Evolutionary conservation across 1,140 invertebrate species (phyloP).

Genomic region (Drosophila kikkawai): DNA sequence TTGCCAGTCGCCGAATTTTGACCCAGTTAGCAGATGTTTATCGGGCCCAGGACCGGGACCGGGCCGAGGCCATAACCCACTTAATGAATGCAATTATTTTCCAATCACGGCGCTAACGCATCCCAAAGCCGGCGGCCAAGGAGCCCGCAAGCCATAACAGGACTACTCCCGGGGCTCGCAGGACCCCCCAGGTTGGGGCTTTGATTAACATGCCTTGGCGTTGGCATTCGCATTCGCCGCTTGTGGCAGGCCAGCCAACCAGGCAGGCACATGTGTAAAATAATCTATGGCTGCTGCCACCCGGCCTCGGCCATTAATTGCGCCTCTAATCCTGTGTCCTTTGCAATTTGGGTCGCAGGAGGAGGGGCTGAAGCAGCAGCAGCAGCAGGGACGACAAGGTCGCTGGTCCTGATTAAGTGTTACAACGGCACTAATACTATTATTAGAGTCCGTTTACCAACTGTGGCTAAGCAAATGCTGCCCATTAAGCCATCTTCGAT

Average conservation of each 20-base stretch:
- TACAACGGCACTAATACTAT: slow-evolving; percentile 37
- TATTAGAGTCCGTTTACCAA: slow-evolving; percentile 40
- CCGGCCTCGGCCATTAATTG: slow-evolving; percentile 52
- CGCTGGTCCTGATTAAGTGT: slow-evolving; percentile 48
- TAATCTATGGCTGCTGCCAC: slow-evolving; percentile 33
- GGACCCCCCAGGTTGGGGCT: slow-evolving; percentile 17
- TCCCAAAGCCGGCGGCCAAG: slow-evolving; percentile 33
- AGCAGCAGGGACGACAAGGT: slow-evolving; percentile 13
- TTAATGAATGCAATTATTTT: slow-evolving; percentile 76
- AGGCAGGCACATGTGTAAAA: slow-evolving; percentile 25
- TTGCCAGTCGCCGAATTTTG: slow-evolving; percentile 41
- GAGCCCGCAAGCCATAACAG: slow-evolving; percentile 27
- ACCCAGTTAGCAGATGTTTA: slow-evolving; percentile 42
- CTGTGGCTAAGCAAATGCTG: slow-evolving; percentile 28
- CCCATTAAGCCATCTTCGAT: slow-evolving; percentile 21
- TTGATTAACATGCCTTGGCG: slow-evolving; percentile 58
- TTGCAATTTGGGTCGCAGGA: slow-evolving; percentile 30
- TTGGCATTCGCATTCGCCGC: slow-evolving; percentile 6
- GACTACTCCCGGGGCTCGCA: slow-evolving; percentile 6
- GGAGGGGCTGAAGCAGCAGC: background rate
- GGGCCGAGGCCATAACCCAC: slow-evolving; percentile 9
- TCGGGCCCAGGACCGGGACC: slow-evolving; percentile 2
- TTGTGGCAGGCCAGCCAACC: slow-evolving; percentile 2
- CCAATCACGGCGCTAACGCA: slow-evolving; percentile 64
- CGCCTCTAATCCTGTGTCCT: slow-evolving; percentile 47